Base-by-base conservation (phyloP, 2,113 vertebrate genomes). In the Peromyscus maniculatus region DNA sequence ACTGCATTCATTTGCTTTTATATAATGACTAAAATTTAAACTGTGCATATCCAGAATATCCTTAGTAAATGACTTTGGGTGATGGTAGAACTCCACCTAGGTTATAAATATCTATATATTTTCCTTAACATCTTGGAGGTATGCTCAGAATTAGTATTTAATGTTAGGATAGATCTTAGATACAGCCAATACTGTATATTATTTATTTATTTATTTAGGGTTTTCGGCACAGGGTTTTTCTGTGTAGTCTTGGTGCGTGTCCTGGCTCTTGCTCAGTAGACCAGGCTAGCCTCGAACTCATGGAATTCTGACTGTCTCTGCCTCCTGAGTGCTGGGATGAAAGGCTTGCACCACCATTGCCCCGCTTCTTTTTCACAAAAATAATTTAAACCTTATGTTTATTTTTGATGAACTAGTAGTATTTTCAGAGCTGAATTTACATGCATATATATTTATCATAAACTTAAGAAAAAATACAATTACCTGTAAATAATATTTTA, bases 371-470 rank as follows among this genome's bases (percentile, higher is more conserved):
- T 91, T 69, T 62, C 49, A 43, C 16, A 49, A 33, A 95, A 8
- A n/a, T 88, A 77, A 84, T 93, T 79, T 59, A 72, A 84, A 72
- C 49, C 64, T 91, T 93, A 22, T 11, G 16, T 90, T 91, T 95
- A 46, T 46, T 91, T 93, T 92, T 8, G 28, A 36, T 87, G 26
- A 95, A 71, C 2, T 31, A 79, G 62, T 62, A 13, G 1, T 7
- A 21, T 55, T 52, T 95, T 92, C 89, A 89, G 13, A 57, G 5
- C 31, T 83, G 19, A 83, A 15, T 93, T 95, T 87, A 12, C 46
- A 62, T 33, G 82, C 7, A 10, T 87, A 49, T 72, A 52, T 79
- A 62, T 74, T 91, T 43, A 57, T 17, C 10, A 10, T 3, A 88
- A 64, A 0, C 72, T 87, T 36, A 89, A 36, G 2, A 46, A 33